phyloP scores from a whole-genome alignment of 2,797 vertebrate genomes.

The Macroramphosus scolopax region DNA sequence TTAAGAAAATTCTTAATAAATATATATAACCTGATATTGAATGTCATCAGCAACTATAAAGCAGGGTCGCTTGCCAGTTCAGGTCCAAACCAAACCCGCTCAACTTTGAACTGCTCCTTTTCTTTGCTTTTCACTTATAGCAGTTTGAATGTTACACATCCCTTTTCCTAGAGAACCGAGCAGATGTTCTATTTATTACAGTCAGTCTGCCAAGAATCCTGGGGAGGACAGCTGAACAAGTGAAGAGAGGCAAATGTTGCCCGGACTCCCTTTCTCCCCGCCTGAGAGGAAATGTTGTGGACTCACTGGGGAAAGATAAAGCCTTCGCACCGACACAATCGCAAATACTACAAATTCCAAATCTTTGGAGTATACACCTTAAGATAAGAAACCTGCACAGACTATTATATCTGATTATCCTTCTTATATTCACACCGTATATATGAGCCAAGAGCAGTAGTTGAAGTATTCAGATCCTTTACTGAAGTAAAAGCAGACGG shows the following conservation, averaged over 20 bases:
- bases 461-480: no score
- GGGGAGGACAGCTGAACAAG: constrained; percentile 58
- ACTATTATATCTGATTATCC: not conserved
- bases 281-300: constrained; percentile 59
- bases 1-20: constrained; percentile 9
- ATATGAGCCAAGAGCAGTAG: constrained; percentile 15
- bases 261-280: constrained; percentile 35
- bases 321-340: constrained; percentile 28
- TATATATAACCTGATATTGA: constrained; percentile 44
- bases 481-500: no score
- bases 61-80: no score
- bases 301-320: constrained; percentile 56
- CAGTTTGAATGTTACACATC: constrained; percentile 43
- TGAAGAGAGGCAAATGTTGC: constrained; percentile 48
- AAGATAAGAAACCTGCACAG: not conserved
- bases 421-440: not conserved
- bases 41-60: constrained; percentile 35
- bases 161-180: constrained; percentile 65
- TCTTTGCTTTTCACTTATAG: constrained; percentile 36
- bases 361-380: constrained; percentile 10
- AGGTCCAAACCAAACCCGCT: constrained; percentile 42
- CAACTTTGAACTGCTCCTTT: constrained; percentile 40
- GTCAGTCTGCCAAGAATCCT: constrained; percentile 61
- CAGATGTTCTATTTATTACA: constrained; percentile 72
- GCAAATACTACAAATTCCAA: constrained; percentile 47